Evolutionary conservation across 2,888 invertebrate species (phyloP), one percentile per base, ranked within the genome.

Genomic region (Philereme transversata): DNA sequence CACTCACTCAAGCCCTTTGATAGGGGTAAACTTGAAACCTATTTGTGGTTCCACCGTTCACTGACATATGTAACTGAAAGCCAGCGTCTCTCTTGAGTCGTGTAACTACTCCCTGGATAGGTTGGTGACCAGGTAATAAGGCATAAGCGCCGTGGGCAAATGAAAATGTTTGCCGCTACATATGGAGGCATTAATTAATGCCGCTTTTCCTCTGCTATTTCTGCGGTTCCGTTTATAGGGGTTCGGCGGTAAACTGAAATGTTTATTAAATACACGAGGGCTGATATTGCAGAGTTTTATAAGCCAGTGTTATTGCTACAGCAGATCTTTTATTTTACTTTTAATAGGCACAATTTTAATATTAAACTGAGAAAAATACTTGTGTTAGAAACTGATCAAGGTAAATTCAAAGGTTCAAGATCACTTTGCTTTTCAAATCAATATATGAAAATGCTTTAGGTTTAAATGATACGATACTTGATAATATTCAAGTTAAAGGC

Each of bases 211-310:
- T 47, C 49, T 51, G 40, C 49, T 62, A 59, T 55, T 59, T 59
- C 48, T 63, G 62, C 48, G 52, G 58, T 51, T 58, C 50, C 54
- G 54, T 58, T 62, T 51, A 51, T 44, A 62, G 51, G 41, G 58
- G 51, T 35, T 48, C 41, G 50, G 50, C 49, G 46, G 10, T 57
- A 53, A 51, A 46, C 46, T 35, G 40, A 51, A 54, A 62, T 62
- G 53, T 36, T 62, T 57, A 57, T 47, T 54, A 49, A 62, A 57
- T 46, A 52, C 52, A 51, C n/a, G 57, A 50, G 41, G 9, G 49
- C 50, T 9, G 59, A 43, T 54, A 43, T 62, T 57, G 38, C 57
- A 47, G 36, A 41, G 48, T 60, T 56, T 48, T 47, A 51, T 56
- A 48, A 41, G 43, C 11, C 41, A n/a, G 45, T 46, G 49, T 54